Conservation (phyloP, 2,113 vertebrate species). For the Australoheros scitulus region DNA sequence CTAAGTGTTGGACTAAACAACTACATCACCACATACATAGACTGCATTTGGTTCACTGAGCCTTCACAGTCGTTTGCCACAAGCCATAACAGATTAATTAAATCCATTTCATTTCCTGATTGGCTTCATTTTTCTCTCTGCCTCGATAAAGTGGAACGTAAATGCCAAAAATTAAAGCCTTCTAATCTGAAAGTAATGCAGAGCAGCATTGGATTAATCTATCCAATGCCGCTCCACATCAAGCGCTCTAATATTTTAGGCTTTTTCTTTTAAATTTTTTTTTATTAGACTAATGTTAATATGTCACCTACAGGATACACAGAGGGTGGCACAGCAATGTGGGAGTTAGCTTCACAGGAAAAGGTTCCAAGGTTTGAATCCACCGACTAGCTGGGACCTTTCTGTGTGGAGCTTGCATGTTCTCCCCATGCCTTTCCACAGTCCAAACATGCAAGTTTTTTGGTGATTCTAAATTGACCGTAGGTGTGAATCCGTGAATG, state of each 20-base stretch:
- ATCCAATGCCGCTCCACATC: not conserved
- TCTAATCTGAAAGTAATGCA: not conserved
- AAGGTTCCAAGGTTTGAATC: not conserved
- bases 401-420: not conserved
- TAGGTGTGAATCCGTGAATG: not conserved
- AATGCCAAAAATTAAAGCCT: slow-evolving; percentile 34
- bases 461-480: not conserved
- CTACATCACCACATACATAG: not conserved
- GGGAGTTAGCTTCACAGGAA: not conserved
- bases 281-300: not conserved
- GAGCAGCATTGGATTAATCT: slow-evolving; percentile 16
- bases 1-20: slow-evolving; percentile 24
- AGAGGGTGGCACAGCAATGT: not conserved
- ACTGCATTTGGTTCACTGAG: slow-evolving; percentile 33
- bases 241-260: not conserved
- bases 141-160: slow-evolving; percentile 3
- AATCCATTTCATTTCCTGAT: slow-evolving; percentile 59
- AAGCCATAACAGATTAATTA: slow-evolving; percentile 44
- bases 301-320: not conserved
- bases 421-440: not conserved
- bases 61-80: slow-evolving; percentile 40
- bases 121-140: slow-evolving; percentile 34
- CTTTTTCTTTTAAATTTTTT: not conserved
- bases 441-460: not conserved
- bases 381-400: not conserved